Conservation (phyloP, 2,797 vertebrate genomes). For the Acanthurus lineatus region DNA sequence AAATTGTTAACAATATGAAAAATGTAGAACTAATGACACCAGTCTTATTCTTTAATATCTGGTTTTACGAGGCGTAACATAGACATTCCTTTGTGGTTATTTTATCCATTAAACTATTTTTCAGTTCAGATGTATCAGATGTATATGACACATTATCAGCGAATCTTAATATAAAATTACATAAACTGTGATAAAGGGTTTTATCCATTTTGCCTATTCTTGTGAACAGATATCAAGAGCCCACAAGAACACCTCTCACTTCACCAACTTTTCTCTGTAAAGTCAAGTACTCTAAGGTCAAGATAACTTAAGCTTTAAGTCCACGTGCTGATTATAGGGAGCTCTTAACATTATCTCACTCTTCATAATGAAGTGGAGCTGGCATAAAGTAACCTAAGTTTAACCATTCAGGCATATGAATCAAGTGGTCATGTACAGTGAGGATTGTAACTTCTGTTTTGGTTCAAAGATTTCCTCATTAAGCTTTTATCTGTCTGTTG, state of each 20-base stretch:
- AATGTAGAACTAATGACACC: not conserved
- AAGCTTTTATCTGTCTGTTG: not conserved
- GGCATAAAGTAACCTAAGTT: not conserved
- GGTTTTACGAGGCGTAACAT: not conserved
- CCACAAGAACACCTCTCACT: conserved; percentile 4
- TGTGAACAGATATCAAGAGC: not conserved
- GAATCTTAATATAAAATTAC: not conserved
- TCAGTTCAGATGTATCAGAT: not conserved
- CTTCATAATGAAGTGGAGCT: not conserved
- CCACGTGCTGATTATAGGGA: not conserved
- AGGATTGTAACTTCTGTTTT: not conserved
- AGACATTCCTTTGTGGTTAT: not conserved
- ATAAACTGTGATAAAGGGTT: not conserved
- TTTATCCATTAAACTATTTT: not conserved
- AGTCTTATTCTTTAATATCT: not conserved
- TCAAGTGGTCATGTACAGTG: not conserved
- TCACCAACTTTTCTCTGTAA: not conserved
- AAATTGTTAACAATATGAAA: not conserved
- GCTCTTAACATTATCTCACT: not conserved
- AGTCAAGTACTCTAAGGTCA: not conserved
- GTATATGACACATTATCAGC: not conserved
- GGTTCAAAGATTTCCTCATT: not conserved
- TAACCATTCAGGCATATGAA: not conserved
- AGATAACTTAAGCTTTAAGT: conserved; percentile 19
- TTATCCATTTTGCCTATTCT: not conserved